A percentile compares a stretch with the other conserved stretches of the same genome.
Evolutionary conservation across 2,888 invertebrate genomes (phyloP).

Genomic region (Synergus itoensis): DNA sequence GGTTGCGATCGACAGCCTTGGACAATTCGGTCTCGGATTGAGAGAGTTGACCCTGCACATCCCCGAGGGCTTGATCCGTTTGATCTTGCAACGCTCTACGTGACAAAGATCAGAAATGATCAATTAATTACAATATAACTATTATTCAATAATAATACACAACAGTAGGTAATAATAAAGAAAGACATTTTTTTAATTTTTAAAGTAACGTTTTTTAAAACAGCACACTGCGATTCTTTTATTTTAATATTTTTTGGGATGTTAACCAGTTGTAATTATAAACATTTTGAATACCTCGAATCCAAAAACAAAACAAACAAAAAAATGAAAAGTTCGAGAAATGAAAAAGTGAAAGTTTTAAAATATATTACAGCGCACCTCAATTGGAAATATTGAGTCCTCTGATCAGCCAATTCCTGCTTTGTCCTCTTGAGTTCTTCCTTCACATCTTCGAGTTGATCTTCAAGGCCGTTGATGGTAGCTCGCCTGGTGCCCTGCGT

Average conservation of each 20-base stretch:
- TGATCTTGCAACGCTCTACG: slow-evolving; percentile 86
- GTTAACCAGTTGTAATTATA: too few relatives aligned
- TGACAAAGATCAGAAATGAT: slow-evolving; percentile 22
- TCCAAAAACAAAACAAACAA: neutral
- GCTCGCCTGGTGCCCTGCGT: slow-evolving; percentile 79
- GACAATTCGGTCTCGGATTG: slow-evolving; percentile 83
- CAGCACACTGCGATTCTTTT: too few relatives aligned
- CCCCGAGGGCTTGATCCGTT: slow-evolving; percentile 85
- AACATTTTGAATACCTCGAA: too few relatives aligned
- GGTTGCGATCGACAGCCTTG: slow-evolving; percentile 81
- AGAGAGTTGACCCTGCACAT: slow-evolving; percentile 84
- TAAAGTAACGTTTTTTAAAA: neutral
- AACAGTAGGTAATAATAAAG: slow-evolving; percentile 9
- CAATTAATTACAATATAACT: too few relatives aligned
- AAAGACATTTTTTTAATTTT: slow-evolving; percentile 10
- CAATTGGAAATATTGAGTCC: slow-evolving; percentile 80
- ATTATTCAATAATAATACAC: neutral
- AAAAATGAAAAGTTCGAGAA: neutral
- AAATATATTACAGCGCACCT: slow-evolving; percentile 75
- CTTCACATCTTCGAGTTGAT: slow-evolving; percentile 79
- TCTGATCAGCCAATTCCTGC: slow-evolving; percentile 80
- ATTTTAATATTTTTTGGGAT: too few relatives aligned
- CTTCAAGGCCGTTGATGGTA: slow-evolving; percentile 80
- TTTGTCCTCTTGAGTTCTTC: slow-evolving; percentile 79
- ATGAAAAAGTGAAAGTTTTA: neutral